phyloP scores from a whole-genome alignment of 2,113 vertebrate genomes.

The Sceloporus tristichus region DNA sequence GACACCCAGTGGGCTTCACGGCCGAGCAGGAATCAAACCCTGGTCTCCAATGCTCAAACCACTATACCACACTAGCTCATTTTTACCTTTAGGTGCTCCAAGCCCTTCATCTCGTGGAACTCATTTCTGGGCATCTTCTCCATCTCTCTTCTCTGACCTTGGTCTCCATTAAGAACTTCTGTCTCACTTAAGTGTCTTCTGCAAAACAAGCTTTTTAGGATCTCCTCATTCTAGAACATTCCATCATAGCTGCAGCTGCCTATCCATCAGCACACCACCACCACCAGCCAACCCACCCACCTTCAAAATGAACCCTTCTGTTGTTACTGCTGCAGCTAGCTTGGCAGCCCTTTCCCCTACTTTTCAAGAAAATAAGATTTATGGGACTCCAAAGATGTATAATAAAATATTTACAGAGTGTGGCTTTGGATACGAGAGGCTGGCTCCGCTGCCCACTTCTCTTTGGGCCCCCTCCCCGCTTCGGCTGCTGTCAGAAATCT shows the following conservation, averaged over 20 bases:
- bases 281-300: background rate
- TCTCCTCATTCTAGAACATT: background rate
- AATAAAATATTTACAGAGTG: slow-evolving; percentile 73
- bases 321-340: rapidly evolving
- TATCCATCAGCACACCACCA: background rate
- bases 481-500: slow-evolving; percentile 54
- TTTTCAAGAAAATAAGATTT: slow-evolving; percentile 36
- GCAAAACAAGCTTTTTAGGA: background rate
- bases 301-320: background rate
- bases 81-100: no score
- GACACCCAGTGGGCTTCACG: no score
- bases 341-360: background rate
- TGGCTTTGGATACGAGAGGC: slow-evolving; percentile 31
- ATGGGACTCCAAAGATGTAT: slow-evolving; percentile 71
- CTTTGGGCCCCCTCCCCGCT: background rate
- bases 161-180: background rate
- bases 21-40: no score
- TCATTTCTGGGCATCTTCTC: no score
- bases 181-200: background rate
- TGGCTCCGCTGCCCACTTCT: slow-evolving; percentile 21
- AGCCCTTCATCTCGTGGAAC: no score
- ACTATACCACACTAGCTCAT: no score
- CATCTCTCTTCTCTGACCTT: no score
- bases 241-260: background rate
- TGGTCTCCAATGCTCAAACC: no score